Evolutionary conservation across 2,113 vertebrate species (phyloP).

Genomic region (Sturnus vulgaris): DNA sequence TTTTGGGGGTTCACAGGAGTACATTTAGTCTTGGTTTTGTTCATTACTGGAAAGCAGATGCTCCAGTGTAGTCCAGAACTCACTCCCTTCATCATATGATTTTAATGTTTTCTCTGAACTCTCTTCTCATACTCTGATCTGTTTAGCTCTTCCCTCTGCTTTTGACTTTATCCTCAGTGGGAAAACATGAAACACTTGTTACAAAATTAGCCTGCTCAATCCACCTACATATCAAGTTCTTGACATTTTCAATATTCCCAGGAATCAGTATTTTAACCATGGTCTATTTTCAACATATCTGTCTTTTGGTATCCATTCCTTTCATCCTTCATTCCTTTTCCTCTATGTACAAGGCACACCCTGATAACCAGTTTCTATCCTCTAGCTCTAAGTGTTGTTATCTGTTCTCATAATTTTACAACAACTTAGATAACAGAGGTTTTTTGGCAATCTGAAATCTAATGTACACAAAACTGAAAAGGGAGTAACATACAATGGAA

Average conservation of each 20-base stretch:
- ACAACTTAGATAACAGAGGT: not conserved
- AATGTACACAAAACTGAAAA: not conserved
- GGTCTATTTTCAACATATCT: not conserved
- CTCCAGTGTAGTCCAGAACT: not conserved
- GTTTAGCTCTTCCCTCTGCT: not conserved
- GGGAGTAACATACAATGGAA: not conserved
- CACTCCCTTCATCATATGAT: not conserved
- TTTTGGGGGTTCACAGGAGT: not conserved
- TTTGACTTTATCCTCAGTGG: not conserved
- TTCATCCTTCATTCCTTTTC: not conserved
- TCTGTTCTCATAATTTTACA: not conserved
- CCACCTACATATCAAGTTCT: not conserved
- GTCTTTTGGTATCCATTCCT: not conserved
- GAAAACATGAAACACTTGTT: not conserved
- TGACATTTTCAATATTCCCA: not conserved
- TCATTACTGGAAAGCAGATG: not conserved
- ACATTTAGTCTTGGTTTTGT: not conserved
- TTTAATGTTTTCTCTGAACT: not conserved
- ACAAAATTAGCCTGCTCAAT: not conserved
- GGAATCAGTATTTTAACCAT: not conserved
- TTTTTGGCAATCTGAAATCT: not conserved
- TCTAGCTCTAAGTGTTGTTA: not conserved
- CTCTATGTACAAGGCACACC: not conserved
- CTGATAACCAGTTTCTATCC: not conserved
- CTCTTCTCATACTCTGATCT: not conserved